Evolutionary conservation across 2,888 invertebrate genomes (phyloP).

Genomic region (Xanthorhoe designata): DNA sequence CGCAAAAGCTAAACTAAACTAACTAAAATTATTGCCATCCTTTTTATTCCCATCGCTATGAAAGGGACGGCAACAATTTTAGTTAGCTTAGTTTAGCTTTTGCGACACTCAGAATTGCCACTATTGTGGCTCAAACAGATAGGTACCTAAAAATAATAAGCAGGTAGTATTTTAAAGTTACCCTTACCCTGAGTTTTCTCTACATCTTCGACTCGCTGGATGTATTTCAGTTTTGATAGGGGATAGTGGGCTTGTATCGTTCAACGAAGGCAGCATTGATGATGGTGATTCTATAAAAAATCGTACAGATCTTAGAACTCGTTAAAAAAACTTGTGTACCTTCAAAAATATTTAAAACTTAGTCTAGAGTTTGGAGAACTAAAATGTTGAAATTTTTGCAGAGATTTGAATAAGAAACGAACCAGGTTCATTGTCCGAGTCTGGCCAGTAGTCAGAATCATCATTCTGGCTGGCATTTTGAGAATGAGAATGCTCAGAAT

Average conservation of each 20-base stretch:
- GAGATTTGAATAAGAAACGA: slow-evolving; percentile 35
- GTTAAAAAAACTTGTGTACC: too few relatives aligned
- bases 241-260: slow-evolving; percentile 85
- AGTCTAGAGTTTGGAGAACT: too few relatives aligned
- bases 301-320: slow-evolving; percentile 12
- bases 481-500: slow-evolving; percentile 51
- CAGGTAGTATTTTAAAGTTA: not conserved
- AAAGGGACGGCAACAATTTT: too few relatives aligned
- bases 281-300: slow-evolving; percentile 86
- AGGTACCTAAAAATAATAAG: too few relatives aligned
- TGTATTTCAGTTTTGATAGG: slow-evolving; percentile 85
- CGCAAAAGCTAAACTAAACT: too few relatives aligned
- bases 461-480: slow-evolving; percentile 61
- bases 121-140: too few relatives aligned
- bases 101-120: too few relatives aligned
- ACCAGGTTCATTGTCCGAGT: slow-evolving; percentile 71
- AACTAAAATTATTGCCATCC: too few relatives aligned
- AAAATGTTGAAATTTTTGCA: not conserved
- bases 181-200: slow-evolving; percentile 80
- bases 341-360: too few relatives aligned
- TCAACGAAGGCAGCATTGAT: slow-evolving; percentile 84
- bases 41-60: too few relatives aligned
- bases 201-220: slow-evolving; percentile 77
- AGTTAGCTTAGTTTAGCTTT: too few relatives aligned
- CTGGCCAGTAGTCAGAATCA: slow-evolving; percentile 76